Base-by-base conservation (phyloP, 2,797 vertebrate species). In the Pseudomugil tenellus region DNA sequence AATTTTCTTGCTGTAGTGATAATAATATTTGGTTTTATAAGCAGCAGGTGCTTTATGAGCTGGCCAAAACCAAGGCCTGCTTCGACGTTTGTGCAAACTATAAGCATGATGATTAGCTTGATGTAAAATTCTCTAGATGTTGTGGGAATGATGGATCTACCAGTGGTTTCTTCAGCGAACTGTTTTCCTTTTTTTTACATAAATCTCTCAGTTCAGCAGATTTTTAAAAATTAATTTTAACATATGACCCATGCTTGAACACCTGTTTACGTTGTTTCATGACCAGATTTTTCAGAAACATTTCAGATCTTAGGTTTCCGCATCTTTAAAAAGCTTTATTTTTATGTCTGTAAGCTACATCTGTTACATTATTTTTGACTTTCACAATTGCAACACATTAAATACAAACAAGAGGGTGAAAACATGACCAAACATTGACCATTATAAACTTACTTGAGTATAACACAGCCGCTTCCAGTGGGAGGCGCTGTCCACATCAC, bases 401-500 rank as follows among this genome's bases (percentile, higher is more conserved):
- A 26, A 6, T 4, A 1, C 28, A 4, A 35, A 11, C 35, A 2
- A 21, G 28, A 72, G 14, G 6, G 3, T 19, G 8, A 5, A 6
- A 26, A 29, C 32, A 28, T 11, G 37, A 48, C n/a, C n/a, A n/a
- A n/a, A n/a, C n/a, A n/a, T 37, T 28, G 14, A 17, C 14, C 2
- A 63, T 9, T 29, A 29, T 13, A 13, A 28, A 96, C 97, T 94
- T 81, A 99, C 98, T 98, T 98, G 3, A 99, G 92, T 81, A 96
- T 96, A n/a, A 98, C 93, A 32, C 98, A 98, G 79, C 98, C 97
- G 0, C 91, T 92, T 4, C 96, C 96, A 0, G 90, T 5, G 13
- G 95, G 90, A 1, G 97, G 98, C 0, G 98, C 97, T 0, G 95
- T 95, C 97, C 97, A 99, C 63, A 96, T 95, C 37, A 98, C 96